Base-by-base conservation (phyloP, 2,888 invertebrate species). In the Erebia aethiops region DNA sequence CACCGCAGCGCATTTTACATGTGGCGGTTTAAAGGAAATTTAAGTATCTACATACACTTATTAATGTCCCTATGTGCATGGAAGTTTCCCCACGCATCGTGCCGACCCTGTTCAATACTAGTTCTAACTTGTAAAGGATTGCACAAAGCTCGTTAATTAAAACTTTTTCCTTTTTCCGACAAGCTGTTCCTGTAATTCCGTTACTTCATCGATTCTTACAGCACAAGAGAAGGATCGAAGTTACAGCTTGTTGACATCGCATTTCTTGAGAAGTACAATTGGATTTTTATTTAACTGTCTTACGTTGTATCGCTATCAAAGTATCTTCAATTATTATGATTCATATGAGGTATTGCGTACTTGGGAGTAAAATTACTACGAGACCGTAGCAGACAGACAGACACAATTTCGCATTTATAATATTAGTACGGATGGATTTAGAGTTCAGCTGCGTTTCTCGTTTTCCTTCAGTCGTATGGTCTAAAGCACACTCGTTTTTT, bases 111-210 rank as follows among this genome's bases (percentile, higher is more conserved):
- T 41, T 4, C 21, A 2, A 1, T 9, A 60, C 64, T 64, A 62
- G 56, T 60, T 54, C 67, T 71, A 46, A 60, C 52, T 51, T 62
- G 62, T 68, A 46, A 54, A 69, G 63, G 16, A 51, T 70, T 69
- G 61, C 51, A 43, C 58, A 58, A 61, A 60, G 35, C 65, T 68
- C 18, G 35, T 54, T 69, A 72, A 71, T 71, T 72, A 70, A 70
- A 14, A 67, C 63, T 72, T 74, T 68, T 74, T 74, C 56, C 62
- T 72, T 72, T 70, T 74, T 74, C 46, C 16, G 13, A 41, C 21
- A 21, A 56, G 21, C 46, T 57, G 66, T 71, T 69, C 62, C 57
- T 69, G 61, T 57, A 41, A 69, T 66, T 69, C 72, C 74, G 72
- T 72, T 74, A 74, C 11, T 57, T 52, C 68, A 70, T 63, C 66